Conservation (phyloP, 2,113 vertebrate species). For the Numida meleagris region DNA sequence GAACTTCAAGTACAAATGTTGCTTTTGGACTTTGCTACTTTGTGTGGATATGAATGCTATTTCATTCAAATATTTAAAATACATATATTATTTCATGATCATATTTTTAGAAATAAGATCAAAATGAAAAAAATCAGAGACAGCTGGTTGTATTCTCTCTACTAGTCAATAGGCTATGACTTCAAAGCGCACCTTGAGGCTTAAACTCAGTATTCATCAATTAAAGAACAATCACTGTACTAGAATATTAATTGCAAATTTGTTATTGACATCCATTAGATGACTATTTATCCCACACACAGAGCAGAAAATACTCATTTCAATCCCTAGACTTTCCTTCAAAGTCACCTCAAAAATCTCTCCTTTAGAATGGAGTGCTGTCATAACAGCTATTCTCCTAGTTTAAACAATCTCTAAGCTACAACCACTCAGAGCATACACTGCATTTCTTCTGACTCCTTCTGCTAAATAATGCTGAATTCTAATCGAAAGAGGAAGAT, state of each 20-base stretch:
- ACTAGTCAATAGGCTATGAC: background rate
- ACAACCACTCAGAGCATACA: background rate
- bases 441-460: background rate
- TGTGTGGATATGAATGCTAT: background rate
- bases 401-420: background rate
- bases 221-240: background rate
- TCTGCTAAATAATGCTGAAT: background rate
- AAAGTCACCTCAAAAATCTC: background rate
- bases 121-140: background rate
- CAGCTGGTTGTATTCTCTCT: background rate
- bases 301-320: background rate
- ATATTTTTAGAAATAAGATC: background rate
- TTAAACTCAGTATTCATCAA: background rate
- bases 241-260: background rate
- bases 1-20: background rate
- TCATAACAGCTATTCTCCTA: background rate
- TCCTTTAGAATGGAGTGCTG: background rate
- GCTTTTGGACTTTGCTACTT: background rate
- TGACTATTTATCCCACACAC: background rate
- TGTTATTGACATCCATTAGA: background rate
- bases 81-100: rapidly evolving
- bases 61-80: background rate
- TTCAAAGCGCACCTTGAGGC: background rate
- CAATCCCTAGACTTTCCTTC: background rate
- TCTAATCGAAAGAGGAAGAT: background rate